phyloP scores from a whole-genome alignment of 2,888 invertebrate genomes.

The Pyrochroa serraticornis region DNA sequence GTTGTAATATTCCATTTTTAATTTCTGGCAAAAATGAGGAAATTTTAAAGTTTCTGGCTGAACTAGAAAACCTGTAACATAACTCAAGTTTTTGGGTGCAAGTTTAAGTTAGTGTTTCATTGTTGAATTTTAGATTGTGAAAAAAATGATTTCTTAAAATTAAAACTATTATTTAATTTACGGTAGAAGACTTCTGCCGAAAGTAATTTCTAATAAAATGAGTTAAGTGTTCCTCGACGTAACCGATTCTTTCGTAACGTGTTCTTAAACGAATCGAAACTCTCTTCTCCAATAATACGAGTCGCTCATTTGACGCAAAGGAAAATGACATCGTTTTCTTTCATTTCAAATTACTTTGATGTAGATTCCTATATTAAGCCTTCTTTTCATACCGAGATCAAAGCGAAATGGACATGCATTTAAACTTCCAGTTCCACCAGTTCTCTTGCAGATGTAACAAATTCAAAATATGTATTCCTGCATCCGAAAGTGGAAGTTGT shows the following conservation, averaged over 20 bases:
- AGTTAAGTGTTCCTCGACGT: neutral
- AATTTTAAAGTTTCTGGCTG: too few species aligned
- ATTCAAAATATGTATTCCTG: neutral
- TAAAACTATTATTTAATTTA: too few species aligned
- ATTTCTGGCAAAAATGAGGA: too few species aligned
- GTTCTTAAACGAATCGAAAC: constrained; percentile 10
- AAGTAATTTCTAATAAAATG: too few species aligned
- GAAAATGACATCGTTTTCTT: constrained; percentile 23
- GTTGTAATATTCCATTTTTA: too few species aligned
- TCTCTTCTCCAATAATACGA: neutral
- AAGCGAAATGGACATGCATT: constrained; percentile 17
- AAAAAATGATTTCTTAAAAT: too few species aligned
- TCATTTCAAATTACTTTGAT: constrained; percentile 26
- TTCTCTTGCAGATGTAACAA: neutral
- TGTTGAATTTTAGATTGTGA: too few species aligned
- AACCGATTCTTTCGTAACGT: constrained; percentile 3
- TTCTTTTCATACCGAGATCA: constrained; percentile 14
- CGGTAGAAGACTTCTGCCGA: too few species aligned
- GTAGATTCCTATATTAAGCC: constrained; percentile 20
- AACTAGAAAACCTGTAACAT: too few species aligned
- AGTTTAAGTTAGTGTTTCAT: too few species aligned
- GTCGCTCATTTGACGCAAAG: constrained; percentile 16
- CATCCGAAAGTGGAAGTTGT: neutral
- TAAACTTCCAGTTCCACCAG: constrained; percentile 3
- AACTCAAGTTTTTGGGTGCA: too few species aligned